Conservation (phyloP, 2,888 invertebrate species). For the Lobophora halterata region DNA sequence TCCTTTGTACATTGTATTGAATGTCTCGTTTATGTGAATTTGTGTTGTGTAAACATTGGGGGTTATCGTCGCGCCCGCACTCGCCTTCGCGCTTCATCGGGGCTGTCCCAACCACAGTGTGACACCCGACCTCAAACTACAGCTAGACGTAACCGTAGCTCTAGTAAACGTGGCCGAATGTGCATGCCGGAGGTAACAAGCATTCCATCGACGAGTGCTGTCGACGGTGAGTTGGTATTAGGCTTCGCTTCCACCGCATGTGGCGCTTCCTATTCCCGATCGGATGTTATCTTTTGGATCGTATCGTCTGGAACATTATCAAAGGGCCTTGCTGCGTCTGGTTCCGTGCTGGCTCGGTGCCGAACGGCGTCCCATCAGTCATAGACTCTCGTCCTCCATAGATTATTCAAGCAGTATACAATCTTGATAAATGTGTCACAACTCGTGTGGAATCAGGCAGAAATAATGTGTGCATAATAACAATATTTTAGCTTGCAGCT, state of each 20-base stretch:
- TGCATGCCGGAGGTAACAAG: slow-evolving; percentile 76
- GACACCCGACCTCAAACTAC: slow-evolving; percentile 58
- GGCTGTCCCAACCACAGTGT: slow-evolving; percentile 63
- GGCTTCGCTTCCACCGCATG: slow-evolving; percentile 57
- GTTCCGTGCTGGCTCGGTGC: slow-evolving; percentile 41
- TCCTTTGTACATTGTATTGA: slow-evolving; percentile 57
- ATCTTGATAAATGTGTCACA: slow-evolving; percentile 25
- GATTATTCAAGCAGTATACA: slow-evolving; percentile 30
- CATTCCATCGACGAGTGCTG: slow-evolving; percentile 76
- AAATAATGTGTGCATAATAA: no score
- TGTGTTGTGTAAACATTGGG: slow-evolving; percentile 74
- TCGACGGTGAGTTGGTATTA: slow-evolving; percentile 65
- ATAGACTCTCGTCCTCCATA: slow-evolving; percentile 44
- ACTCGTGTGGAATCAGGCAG: slow-evolving; percentile 27
- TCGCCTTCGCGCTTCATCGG: slow-evolving; percentile 69
- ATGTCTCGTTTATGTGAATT: slow-evolving; percentile 80
- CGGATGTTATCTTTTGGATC: slow-evolving; percentile 30
- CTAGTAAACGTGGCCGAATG: slow-evolving; percentile 64
- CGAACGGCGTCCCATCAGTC: slow-evolving; percentile 46
- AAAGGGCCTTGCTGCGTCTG: slow-evolving; percentile 29
- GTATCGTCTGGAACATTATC: slow-evolving; percentile 13
- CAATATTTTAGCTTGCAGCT: slow-evolving; percentile 26
- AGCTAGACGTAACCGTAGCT: slow-evolving; percentile 69
- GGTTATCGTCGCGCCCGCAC: slow-evolving; percentile 73
- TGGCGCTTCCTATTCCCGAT: slow-evolving; percentile 20